These are phyloP conservation scores for Gymnoscopelus braueri DNA, from an alignment of 2,797 vertebrate genomes.

Conservation along the genomic window DNA sequence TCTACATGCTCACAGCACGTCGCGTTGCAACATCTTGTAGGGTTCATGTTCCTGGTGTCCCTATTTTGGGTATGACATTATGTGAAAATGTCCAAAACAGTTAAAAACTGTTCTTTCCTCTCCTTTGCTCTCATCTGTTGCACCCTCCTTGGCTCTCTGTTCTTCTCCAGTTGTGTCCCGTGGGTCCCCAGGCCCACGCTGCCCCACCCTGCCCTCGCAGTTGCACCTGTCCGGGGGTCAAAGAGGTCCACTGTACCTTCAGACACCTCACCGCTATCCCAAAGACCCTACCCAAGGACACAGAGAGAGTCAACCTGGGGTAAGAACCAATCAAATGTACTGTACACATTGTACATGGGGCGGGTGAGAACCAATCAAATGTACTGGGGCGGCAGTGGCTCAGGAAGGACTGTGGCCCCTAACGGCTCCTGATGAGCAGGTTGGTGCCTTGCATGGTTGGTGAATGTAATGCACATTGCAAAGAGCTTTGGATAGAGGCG, in stretches of 20 bases:
- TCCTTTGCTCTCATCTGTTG: background rate
- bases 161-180: conserved; percentile 1
- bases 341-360: too few relatives aligned
- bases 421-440: background rate
- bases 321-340: conserved; percentile 37
- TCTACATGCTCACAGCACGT: too few relatives aligned
- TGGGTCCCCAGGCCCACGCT: background rate
- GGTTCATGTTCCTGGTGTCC: too few relatives aligned
- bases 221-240: conserved; percentile 72
- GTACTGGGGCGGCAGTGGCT: conserved; percentile 7
- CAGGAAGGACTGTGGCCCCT: conserved; percentile 3
- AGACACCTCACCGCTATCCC: conserved; percentile 70
- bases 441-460: too few relatives aligned
- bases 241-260: conserved; percentile 80
- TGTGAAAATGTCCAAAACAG: too few relatives aligned
- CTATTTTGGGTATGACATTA: too few relatives aligned
- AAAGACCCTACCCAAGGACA: conserved; percentile 63
- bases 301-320: conserved; percentile 76
- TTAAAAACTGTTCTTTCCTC: background rate
- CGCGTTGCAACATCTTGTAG: too few relatives aligned
- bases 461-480: too few relatives aligned
- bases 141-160: conserved; percentile 36
- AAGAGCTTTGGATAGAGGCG: too few relatives aligned
- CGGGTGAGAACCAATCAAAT: conserved; percentile 59
- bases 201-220: conserved; percentile 59